Evolutionary conservation across 2,113 vertebrate genomes (phyloP).

Genomic region (Hippocampus comes): DNA sequence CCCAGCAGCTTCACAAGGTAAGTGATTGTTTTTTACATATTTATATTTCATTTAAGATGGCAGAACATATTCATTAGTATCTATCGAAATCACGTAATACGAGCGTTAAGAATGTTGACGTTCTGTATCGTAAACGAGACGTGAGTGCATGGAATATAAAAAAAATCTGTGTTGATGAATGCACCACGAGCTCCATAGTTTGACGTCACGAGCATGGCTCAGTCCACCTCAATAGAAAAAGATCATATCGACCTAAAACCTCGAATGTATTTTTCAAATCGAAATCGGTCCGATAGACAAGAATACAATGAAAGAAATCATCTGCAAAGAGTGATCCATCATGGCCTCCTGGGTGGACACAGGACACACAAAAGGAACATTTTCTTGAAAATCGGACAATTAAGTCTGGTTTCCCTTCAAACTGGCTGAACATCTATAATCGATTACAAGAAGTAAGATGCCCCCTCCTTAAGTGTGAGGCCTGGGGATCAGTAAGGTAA

Average conservation of each 20-base stretch:
- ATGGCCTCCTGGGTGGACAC: constrained; percentile 81
- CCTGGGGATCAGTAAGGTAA: too few species aligned
- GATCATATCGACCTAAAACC: background rate
- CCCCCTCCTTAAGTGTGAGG: too few species aligned
- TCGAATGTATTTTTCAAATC: background rate
- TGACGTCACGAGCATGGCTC: constrained; percentile 5
- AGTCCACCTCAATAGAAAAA: constrained; percentile 48
- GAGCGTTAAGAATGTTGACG: too few species aligned
- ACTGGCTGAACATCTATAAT: too few species aligned
- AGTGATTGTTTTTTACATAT: background rate
- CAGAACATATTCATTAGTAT: background rate
- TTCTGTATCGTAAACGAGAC: background rate
- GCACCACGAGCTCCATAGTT: constrained; percentile 12
- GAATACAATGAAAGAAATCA: constrained; percentile 78
- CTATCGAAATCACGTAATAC: too few species aligned
- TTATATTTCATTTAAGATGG: background rate
- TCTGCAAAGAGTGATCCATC: constrained; percentile 96
- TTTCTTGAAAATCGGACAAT: background rate
- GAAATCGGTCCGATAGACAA: background rate
- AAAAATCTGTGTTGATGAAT: constrained; percentile 2
- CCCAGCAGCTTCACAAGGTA: background rate
- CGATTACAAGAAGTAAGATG: too few species aligned
- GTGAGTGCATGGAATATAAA: too few species aligned
- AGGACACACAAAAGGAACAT: rapidly evolving
- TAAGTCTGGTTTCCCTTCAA: constrained; percentile 4